These are phyloP conservation scores for Pelochelys cantorii DNA, from an alignment of 2,797 vertebrate species.

Conservation along the genomic window DNA sequence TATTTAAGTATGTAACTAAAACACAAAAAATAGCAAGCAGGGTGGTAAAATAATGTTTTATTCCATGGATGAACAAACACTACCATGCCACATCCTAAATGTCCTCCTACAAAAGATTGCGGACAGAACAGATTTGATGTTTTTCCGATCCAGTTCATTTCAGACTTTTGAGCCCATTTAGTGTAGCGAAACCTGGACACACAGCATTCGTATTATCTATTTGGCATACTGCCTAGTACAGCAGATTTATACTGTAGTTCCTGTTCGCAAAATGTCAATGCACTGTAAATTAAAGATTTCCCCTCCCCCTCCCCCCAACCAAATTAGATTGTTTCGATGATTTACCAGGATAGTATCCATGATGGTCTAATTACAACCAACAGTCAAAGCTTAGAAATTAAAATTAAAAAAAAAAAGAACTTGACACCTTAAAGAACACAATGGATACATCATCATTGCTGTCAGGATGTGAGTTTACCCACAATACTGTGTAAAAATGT, in stretches of 20 bases:
- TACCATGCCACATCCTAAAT: slow-evolving; percentile 87
- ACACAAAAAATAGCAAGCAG: slow-evolving; percentile 62
- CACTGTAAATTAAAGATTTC: slow-evolving; percentile 62
- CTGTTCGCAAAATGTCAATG: slow-evolving; percentile 62
- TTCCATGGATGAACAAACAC: slow-evolving; percentile 88
- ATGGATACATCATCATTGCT: slow-evolving; percentile 85
- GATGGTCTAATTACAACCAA: slow-evolving; percentile 72
- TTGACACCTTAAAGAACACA: slow-evolving; percentile 82
- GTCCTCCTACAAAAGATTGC: slow-evolving; percentile 78
- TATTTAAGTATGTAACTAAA: not conserved
- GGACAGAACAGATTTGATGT: slow-evolving; percentile 73
- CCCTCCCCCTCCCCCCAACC: slow-evolving; percentile 25
- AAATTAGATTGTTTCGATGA: slow-evolving; percentile 42
- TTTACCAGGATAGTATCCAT: slow-evolving; percentile 52
- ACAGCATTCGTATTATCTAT: slow-evolving; percentile 58
- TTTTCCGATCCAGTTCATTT: slow-evolving; percentile 56
- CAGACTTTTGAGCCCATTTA: slow-evolving; percentile 45
- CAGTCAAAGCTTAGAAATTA: slow-evolving; percentile 77
- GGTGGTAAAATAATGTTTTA: slow-evolving; percentile 94
- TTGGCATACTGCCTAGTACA: slow-evolving; percentile 72
- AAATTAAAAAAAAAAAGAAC: slow-evolving; percentile 80
- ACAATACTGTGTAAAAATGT: slow-evolving; percentile 82
- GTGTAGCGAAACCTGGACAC: slow-evolving; percentile 53
- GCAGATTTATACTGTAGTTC: slow-evolving; percentile 64
- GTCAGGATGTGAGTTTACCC: slow-evolving; percentile 84